phyloP scores from a whole-genome alignment of 2,888 invertebrate genomes.

The Oscheius myriophilus region DNA sequence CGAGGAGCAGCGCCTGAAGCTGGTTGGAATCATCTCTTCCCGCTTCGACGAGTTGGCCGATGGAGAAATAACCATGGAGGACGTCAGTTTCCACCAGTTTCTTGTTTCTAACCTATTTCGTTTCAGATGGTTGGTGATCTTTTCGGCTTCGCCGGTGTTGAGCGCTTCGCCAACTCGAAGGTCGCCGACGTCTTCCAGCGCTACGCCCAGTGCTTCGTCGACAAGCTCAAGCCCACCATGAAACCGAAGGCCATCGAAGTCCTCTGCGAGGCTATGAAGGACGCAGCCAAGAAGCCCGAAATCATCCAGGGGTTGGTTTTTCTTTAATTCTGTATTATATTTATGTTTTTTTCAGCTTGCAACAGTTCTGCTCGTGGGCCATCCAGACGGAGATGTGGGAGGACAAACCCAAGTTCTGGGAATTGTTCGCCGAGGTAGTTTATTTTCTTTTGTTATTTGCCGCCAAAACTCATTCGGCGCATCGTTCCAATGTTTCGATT shows the following conservation, averaged over 20 bases:
- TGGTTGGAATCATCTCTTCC: constrained; percentile 27
- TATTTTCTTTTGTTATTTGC: no score
- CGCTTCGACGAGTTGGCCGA: constrained; percentile 34
- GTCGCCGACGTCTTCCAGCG: constrained; percentile 35
- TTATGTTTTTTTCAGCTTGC: constrained; percentile 24
- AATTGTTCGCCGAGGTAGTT: constrained; percentile 11
- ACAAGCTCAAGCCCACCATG: not conserved
- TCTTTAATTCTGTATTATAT: not conserved
- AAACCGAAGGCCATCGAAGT: not conserved
- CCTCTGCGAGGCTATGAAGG: constrained; percentile 27
- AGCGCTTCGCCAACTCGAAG: constrained; percentile 36
- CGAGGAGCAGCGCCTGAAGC: constrained; percentile 7
- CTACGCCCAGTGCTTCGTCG: constrained; percentile 19
- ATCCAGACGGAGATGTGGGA: constrained; percentile 30
- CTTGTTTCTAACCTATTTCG: not conserved
- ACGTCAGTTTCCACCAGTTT: constrained; percentile 18
- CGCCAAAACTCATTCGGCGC: not conserved
- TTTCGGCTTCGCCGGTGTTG: constrained; percentile 21
- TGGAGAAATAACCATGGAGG: constrained; percentile 29
- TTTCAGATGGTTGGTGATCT: constrained; percentile 26
- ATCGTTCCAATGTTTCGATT: no score
- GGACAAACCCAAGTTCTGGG: constrained; percentile 39
- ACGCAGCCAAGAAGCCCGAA: constrained; percentile 28
- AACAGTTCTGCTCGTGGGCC: constrained; percentile 32
- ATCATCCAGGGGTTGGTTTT: constrained; percentile 28